Conservation (phyloP, 2,113 vertebrate species). For the Potamarius usumacintae region DNA sequence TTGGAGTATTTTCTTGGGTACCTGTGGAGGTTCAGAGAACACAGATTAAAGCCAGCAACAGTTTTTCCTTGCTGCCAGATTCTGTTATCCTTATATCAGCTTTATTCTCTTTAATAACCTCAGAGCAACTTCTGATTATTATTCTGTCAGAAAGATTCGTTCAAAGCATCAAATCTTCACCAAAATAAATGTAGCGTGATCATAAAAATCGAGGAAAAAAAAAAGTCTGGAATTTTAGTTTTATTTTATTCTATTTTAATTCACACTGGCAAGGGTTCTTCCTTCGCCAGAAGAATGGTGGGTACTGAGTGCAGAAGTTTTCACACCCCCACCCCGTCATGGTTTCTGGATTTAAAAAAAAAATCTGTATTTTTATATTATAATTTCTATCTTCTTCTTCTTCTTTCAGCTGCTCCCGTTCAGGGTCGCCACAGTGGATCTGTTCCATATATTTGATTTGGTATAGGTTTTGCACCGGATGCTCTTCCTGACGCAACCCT, state of each 20-base stretch:
- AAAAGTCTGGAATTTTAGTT: not conserved
- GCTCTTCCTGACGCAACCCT: no score
- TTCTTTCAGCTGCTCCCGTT: no score
- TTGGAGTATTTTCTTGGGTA: constrained; percentile 9
- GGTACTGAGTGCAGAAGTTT: not conserved
- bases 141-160: not conserved
- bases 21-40: not conserved
- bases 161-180: not conserved
- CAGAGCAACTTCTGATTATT: not conserved
- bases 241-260: not conserved
- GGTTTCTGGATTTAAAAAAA: not conserved
- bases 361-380: not conserved
- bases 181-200: not conserved
- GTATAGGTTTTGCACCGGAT: no score
- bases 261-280: not conserved
- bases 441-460: no score
- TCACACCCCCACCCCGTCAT: not conserved
- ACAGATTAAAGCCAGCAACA: not conserved
- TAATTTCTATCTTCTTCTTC: no score
- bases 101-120: not conserved
- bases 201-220: not conserved
- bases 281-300: not conserved
- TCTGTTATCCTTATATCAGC: not conserved
- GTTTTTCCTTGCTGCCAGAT: not conserved
- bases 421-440: no score